Conservation (phyloP, 92 coral and sea anemone species). For the Siderastrea siderea region DNA sequence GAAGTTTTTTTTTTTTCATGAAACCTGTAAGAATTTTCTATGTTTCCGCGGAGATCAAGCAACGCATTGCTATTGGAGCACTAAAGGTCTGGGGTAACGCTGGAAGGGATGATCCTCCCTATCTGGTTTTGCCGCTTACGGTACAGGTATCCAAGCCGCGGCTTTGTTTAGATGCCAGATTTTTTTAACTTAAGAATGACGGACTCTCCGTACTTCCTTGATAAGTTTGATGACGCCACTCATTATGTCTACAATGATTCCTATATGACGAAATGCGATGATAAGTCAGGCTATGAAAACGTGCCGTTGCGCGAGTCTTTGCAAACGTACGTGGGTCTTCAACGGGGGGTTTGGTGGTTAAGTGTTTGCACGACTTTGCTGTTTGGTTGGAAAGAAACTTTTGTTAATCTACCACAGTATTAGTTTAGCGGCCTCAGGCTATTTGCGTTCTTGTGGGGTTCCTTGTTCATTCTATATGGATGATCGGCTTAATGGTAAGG, state of each 20-base stretch:
- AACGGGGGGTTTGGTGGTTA: background rate
- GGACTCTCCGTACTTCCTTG: background rate
- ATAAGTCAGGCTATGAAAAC: background rate
- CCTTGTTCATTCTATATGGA: conserved; percentile 49
- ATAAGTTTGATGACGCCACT: background rate
- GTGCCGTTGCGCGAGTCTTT: background rate
- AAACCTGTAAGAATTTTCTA: background rate
- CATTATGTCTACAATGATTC: background rate
- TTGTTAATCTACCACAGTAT: conserved; percentile 1
- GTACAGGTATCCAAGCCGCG: background rate
- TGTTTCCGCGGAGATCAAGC: background rate
- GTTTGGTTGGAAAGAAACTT: background rate
- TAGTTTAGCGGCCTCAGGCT: too few species aligned
- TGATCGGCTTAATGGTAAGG: conserved; percentile 30
- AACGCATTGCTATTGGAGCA: background rate
- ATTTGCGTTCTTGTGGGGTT: too few species aligned
- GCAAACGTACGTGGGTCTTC: background rate
- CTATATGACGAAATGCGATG: background rate
- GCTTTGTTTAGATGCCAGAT: background rate
- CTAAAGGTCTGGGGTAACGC: background rate
- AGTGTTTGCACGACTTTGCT: background rate
- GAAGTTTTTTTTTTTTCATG: background rate
- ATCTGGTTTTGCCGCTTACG: background rate
- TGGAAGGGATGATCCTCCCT: background rate
- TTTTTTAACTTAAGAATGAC: background rate